A percentile compares a stretch with the other conserved stretches of the same genome.
Conservation (phyloP, 1,140 invertebrate species). For the Geopemphigus sp. region DNA sequence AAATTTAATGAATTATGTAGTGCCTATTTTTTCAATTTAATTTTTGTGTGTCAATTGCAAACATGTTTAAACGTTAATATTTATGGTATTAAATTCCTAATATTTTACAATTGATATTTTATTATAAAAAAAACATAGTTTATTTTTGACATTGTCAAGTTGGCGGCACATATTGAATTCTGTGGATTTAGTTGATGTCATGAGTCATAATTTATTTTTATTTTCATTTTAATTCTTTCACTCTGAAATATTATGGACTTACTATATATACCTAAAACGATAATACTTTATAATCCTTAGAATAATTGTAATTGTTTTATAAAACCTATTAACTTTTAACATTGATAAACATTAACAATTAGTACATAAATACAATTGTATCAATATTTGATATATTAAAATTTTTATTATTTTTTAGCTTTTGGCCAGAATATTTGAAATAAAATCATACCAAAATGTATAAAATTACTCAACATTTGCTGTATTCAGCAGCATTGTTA, state of each 20-base stretch:
- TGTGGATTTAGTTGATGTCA: neutral
- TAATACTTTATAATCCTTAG: neutral
- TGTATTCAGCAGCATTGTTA: neutral
- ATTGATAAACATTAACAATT: neutral
- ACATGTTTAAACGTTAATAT: too few relatives aligned
- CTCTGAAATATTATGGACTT: neutral
- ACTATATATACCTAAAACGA: neutral
- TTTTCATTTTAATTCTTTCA: neutral
- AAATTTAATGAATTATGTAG: too few relatives aligned
- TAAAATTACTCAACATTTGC: slow-evolving; percentile 7
- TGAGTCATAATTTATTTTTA: slow-evolving; percentile 7
- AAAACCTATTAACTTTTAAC: neutral
- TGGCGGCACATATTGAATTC: neutral
- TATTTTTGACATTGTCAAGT: neutral
- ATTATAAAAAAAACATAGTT: neutral
- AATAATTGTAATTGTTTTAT: neutral
- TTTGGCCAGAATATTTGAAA: neutral
- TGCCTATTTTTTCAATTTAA: too few relatives aligned
- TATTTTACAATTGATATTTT: too few relatives aligned
- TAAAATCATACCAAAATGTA: slow-evolving; percentile 16
- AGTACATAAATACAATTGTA: too few relatives aligned
- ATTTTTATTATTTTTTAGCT: neutral
- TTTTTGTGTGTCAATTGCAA: too few relatives aligned
- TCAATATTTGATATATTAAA: neutral
- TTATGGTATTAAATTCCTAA: too few relatives aligned